Conservation (phyloP, 35 echinoderm and acorn worm genomes). For the Nesometra sesokonis region DNA sequence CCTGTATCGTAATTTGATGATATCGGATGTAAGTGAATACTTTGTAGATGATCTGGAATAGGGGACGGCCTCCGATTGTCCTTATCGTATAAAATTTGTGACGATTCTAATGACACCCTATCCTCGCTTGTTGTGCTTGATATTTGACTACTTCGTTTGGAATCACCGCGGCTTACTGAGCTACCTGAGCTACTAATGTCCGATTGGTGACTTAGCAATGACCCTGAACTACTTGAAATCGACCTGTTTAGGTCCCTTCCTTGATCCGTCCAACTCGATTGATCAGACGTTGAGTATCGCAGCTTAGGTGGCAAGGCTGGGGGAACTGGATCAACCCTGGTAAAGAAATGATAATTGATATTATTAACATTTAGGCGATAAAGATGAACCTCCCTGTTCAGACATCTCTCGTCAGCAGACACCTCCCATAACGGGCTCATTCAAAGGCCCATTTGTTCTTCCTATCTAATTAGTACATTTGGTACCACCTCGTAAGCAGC, state of each 20-base stretch:
- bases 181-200: slow-evolving; percentile 51
- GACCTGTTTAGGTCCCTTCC: slow-evolving; percentile 37
- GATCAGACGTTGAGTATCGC: not conserved
- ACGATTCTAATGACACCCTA: slow-evolving; percentile 3
- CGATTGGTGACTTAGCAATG: slow-evolving; percentile 64
- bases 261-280: too few species aligned
- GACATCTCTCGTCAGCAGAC: too few species aligned
- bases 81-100: not conserved
- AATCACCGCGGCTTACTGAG: slow-evolving; percentile 33
- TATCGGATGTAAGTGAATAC: not conserved
- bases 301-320: not conserved
- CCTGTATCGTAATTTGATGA: not conserved
- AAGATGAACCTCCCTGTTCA: too few species aligned
- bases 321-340: not conserved
- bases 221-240: slow-evolving; percentile 48
- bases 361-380: too few species aligned
- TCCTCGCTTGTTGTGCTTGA: slow-evolving; percentile 36
- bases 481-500: too few species aligned
- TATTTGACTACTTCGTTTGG: slow-evolving; percentile 63
- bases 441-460: too few species aligned
- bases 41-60: not conserved
- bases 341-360: not conserved
- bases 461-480: too few species aligned
- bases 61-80: not conserved
- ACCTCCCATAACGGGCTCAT: too few species aligned